Conservation (phyloP, 2,888 invertebrate genomes). For the Frankliniella intonsa region DNA sequence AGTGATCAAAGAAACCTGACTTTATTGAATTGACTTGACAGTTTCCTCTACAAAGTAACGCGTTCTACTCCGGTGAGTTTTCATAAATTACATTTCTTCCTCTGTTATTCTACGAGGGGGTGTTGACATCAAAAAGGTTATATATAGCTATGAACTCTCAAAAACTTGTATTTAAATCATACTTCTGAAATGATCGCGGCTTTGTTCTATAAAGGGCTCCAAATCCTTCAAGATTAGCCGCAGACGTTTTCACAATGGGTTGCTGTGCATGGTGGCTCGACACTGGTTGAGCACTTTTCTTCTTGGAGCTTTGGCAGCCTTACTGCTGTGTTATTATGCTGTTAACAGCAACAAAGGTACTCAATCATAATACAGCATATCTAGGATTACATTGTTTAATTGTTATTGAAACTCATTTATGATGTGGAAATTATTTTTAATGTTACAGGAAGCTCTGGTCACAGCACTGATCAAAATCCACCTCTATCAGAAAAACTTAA, state of each 20-base stretch:
- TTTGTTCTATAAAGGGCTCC: neutral
- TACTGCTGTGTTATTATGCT: conserved; percentile 41
- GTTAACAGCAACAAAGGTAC: conserved; percentile 38
- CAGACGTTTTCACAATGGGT: conserved; percentile 36
- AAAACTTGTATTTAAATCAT: too few relatives aligned
- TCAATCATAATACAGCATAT: neutral
- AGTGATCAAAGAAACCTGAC: too few relatives aligned
- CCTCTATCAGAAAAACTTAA: neutral
- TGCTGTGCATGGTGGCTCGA: conserved; percentile 40
- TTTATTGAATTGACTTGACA: too few relatives aligned
- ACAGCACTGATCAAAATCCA: neutral
- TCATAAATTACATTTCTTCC: too few relatives aligned
- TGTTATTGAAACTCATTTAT: neutral
- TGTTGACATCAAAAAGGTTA: too few relatives aligned
- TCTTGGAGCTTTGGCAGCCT: conserved; percentile 41
- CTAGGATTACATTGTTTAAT: neutral
- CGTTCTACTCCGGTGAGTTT: too few relatives aligned
- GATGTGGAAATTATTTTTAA: neutral
- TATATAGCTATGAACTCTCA: too few relatives aligned
- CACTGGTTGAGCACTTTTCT: conserved; percentile 44
- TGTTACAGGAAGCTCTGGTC: neutral
- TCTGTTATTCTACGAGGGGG: too few relatives aligned
- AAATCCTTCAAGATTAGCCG: neutral
- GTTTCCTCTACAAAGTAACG: too few relatives aligned
- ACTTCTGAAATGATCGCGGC: neutral